Evolutionary conservation across 1,140 invertebrate genomes (phyloP), one percentile per base, ranked within the genome.

Genomic region (Gryllus bimaculatus): DNA sequence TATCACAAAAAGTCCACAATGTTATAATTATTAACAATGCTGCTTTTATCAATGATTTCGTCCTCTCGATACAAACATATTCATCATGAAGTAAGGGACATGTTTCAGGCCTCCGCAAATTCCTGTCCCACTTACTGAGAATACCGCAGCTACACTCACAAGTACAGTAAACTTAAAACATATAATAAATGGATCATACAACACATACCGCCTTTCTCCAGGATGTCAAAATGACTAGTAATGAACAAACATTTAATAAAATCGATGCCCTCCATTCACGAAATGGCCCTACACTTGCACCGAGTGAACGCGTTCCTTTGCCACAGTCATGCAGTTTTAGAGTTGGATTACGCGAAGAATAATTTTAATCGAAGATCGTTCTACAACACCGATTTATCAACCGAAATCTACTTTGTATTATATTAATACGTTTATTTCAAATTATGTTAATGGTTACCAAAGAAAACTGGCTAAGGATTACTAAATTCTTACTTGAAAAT

Each of bases 221-320:
- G 54, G 54, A 66, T 66, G 54, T 66, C 54, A 66, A 66, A 66
- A 66, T 66, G 54, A 66, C 54, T 66, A 66, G 54, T 66, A 66
- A 66, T 66, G 10, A 66, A 66, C 54, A 66, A 66, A 66, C 54
- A 66, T 66, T 66, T 66, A 66, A 66, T 66, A 66, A 66, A 66
- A 66, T 66, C 54, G 54, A 66, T 66, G 54, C 54, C 10, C 54
- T 66, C 54, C 54, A 66, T 66, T 66, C 54, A 66, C 54, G 54
- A 66, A 66, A 66, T 66, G 54, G 54, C 54, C 54, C 18, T 66
- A 66, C 54, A 66, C 54, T 66, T 66, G 54, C 54, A 18, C 54
- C 54, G 54, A 66, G 54, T 39, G 26, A 7, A 10, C 54, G 54
- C 54, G 54, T 66, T 66, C 54, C 54, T 13, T 66, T 18, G 54